These are phyloP conservation scores for Nibea albiflora DNA, from an alignment of 2,113 vertebrate genomes.

Conservation along the genomic window DNA sequence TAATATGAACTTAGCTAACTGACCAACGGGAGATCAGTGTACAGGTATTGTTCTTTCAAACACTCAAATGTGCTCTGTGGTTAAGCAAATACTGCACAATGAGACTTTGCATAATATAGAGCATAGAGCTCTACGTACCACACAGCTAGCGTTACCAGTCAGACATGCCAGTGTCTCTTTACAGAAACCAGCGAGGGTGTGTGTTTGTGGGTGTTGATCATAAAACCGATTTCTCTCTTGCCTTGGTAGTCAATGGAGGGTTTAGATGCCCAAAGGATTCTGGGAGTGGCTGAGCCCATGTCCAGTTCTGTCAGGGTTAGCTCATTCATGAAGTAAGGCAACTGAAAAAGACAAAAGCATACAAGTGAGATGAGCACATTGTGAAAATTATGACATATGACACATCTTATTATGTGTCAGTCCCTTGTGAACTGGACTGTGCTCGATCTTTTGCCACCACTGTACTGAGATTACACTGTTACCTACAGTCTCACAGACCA, in stretches of 20 bases:
- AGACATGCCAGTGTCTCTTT: not conserved
- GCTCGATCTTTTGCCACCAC: not conserved
- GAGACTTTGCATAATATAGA: not conserved
- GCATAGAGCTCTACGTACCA: not conserved
- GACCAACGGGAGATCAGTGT: not conserved
- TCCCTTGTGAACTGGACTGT: not conserved
- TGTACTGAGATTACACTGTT: conserved; percentile 7
- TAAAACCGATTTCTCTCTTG: conserved; percentile 69
- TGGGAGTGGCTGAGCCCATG: conserved; percentile 96
- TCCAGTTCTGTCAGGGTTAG: conserved; percentile 96
- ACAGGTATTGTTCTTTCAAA: not conserved
- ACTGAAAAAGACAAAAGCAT: conserved; percentile 77
- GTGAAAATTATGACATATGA: not conserved
- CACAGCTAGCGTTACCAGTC: not conserved
- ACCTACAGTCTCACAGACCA: not conserved
- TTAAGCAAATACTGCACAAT: not conserved
- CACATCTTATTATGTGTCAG: not conserved
- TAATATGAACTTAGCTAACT: not conserved
- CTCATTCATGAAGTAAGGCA: conserved; percentile 99
- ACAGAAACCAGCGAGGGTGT: not conserved
- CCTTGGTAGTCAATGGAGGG: conserved; percentile 94
- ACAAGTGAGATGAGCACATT: not conserved
- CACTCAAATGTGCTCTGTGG: not conserved
- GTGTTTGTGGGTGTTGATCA: not conserved
- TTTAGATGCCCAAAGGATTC: conserved; percentile 92